These are phyloP conservation scores for Xanthorhoe designata DNA, from an alignment of 2,888 invertebrate genomes.

Conservation along the genomic window DNA sequence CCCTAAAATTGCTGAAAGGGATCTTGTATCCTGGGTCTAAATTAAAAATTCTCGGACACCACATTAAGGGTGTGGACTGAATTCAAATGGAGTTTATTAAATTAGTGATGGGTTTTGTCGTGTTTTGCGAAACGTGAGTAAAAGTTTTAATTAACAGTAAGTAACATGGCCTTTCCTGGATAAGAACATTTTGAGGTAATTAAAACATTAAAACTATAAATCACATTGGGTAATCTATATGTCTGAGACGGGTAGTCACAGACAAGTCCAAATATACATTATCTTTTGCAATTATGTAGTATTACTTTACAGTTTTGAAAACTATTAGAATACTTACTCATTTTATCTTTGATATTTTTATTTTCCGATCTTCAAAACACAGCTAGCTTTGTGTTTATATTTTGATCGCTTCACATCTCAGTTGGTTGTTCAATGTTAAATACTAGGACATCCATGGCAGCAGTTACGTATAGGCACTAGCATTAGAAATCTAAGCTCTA, in stretches of 20 bases:
- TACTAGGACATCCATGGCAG: background rate
- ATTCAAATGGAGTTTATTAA: conserved; percentile 30
- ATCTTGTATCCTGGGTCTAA: conserved; percentile 5
- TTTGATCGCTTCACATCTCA: background rate
- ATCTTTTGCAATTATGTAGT: too few relatives aligned
- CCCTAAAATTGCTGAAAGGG: conserved; percentile 8
- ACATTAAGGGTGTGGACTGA: conserved; percentile 31
- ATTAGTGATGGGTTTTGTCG: conserved; percentile 19
- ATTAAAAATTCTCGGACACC: conserved; percentile 35
- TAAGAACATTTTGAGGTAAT: background rate
- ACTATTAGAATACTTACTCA: too few relatives aligned
- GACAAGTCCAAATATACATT: too few relatives aligned
- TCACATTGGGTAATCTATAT: too few relatives aligned
- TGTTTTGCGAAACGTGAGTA: conserved; percentile 10
- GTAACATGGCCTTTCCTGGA: background rate
- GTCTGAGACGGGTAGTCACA: too few relatives aligned
- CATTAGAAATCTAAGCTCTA: conserved; percentile 25
- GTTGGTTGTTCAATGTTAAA: background rate
- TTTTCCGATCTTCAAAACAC: too few relatives aligned
- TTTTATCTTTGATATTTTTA: too few relatives aligned
- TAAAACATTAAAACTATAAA: too few relatives aligned
- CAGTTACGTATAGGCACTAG: conserved; percentile 3
- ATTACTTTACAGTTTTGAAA: too few relatives aligned
- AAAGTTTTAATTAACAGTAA: conserved; percentile 20
- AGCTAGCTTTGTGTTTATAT: too few relatives aligned